Evolutionary conservation across 2,888 invertebrate species (phyloP).

Genomic region (Melolontha melolontha): DNA sequence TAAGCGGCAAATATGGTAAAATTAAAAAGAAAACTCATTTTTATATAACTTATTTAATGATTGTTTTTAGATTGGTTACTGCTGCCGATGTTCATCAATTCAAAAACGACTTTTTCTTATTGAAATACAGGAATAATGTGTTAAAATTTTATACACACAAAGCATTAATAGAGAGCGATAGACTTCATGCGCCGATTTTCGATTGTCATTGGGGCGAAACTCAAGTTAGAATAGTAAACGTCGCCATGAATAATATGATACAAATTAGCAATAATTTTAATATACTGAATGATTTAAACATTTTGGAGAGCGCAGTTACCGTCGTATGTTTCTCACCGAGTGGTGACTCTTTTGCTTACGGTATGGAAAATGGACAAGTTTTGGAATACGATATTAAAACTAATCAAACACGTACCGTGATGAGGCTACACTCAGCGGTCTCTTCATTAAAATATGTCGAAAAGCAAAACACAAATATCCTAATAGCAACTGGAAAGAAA

Average conservation of each 20-base stretch:
- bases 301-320: conserved; percentile 51
- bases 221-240: conserved; percentile 41
- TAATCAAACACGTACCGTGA: conserved; percentile 49
- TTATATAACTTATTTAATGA: too few species aligned
- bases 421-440: conserved; percentile 50
- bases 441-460: conserved; percentile 52
- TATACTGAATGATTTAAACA: conserved; percentile 54
- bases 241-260: conserved; percentile 54
- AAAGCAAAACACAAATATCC: conserved; percentile 1
- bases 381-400: conserved; percentile 54
- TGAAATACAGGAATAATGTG: conserved; percentile 21
- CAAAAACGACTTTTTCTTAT: conserved; percentile 1
- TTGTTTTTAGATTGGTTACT: conserved; percentile 19
- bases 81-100: conserved; percentile 19
- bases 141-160: conserved; percentile 29
- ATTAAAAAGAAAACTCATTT: too few species aligned
- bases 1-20: too few species aligned
- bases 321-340: conserved; percentile 57
- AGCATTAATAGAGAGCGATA: conserved; percentile 32
- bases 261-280: conserved; percentile 56
- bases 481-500: conserved; percentile 27
- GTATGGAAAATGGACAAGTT: conserved; percentile 57
- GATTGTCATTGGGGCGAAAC: conserved; percentile 39
- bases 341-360: conserved; percentile 58
- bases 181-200: conserved; percentile 29